phyloP scores from a whole-genome alignment of 2,888 invertebrate genomes.

The Thelaira solivaga region DNA sequence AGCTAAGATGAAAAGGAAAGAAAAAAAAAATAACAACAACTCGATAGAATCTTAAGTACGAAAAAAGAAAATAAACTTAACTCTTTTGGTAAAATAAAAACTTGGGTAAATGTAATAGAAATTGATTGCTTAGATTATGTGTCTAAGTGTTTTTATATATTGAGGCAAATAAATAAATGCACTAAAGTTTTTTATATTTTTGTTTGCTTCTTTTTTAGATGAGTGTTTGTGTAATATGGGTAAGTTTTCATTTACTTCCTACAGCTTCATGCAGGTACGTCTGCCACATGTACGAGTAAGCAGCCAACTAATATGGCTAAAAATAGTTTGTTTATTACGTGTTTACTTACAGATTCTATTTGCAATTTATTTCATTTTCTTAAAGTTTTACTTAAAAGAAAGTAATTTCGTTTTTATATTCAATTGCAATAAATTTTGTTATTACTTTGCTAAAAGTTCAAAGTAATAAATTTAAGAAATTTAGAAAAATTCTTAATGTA shows the following conservation, averaged over 20 bases:
- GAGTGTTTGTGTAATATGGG: neutral
- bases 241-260: neutral
- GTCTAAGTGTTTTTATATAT: conserved; percentile 62
- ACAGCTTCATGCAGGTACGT: neutral
- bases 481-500: neutral
- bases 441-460: neutral
- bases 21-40: conserved; percentile 4
- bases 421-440: neutral
- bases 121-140: conserved; percentile 62
- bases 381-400: conserved; percentile 43
- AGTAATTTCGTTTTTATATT: conserved; percentile 42
- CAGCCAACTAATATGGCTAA: conserved; percentile 11
- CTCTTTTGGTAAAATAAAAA: conserved; percentile 28
- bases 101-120: conserved; percentile 61
- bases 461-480: neutral
- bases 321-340: conserved; percentile 52
- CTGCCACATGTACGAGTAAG: neutral
- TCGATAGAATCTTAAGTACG: conserved; percentile 18
- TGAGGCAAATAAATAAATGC: conserved; percentile 59
- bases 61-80: conserved; percentile 52
- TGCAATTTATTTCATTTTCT: conserved; percentile 49
- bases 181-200: conserved; percentile 25
- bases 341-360: conserved; percentile 56
- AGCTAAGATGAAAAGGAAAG: neutral
- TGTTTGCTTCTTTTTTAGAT: too few species aligned